Percentiles rank a stretch among this genome's conserved stretches.
Conservation (phyloP, 2,113 vertebrate species). For the Zosterops japonicus region DNA sequence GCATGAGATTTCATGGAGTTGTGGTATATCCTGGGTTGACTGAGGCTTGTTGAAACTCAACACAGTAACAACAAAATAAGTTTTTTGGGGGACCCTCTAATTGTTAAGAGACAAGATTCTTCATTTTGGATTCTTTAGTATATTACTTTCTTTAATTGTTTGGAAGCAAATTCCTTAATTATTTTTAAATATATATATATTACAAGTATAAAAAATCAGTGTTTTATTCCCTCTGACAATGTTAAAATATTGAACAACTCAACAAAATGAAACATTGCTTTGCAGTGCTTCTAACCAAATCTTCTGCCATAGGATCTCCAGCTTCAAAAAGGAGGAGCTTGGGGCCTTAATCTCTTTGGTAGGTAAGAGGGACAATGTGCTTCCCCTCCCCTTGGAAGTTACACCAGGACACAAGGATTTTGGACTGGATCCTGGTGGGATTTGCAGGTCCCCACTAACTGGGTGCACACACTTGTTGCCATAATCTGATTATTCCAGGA, state of each 20-base stretch:
- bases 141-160: neutral
- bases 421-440: neutral
- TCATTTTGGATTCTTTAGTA: neutral
- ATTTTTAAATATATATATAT: neutral
- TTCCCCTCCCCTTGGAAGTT: neutral
- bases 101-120: neutral
- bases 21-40: neutral
- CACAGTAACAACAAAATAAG: neutral
- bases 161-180: neutral
- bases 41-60: neutral
- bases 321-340: neutral
- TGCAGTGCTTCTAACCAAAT: neutral
- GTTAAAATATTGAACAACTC: neutral
- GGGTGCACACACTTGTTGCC: rapidly evolving
- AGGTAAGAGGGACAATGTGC: rapidly evolving
- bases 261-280: rapidly evolving
- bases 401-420: rapidly evolving
- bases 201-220: neutral
- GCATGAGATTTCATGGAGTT: neutral
- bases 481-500: neutral
- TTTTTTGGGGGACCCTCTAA: neutral
- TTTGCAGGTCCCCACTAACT: neutral
- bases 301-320: neutral
- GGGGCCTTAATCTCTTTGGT: neutral
- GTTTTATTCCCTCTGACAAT: neutral